Percentiles rank a stretch among this genome's conserved stretches.
phyloP scores from a whole-genome alignment of 2,888 invertebrate genomes.

The Euclidia mi region DNA sequence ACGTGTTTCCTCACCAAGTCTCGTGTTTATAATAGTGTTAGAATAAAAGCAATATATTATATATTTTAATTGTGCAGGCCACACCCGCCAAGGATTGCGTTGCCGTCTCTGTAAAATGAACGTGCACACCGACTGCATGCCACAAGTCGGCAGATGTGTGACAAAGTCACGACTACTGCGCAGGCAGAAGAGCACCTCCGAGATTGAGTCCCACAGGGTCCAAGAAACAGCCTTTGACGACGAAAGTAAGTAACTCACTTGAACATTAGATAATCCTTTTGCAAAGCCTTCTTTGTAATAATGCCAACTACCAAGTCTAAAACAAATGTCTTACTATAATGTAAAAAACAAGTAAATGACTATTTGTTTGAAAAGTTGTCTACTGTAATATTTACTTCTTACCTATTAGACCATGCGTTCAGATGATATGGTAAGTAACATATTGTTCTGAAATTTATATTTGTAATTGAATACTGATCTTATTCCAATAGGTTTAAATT shows the following conservation, averaged over 20 bases:
- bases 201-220: constrained; percentile 93
- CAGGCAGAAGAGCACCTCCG: constrained; percentile 97
- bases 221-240: constrained; percentile 92
- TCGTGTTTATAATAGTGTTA: too few relatives aligned
- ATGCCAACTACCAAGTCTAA: too few relatives aligned
- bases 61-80: constrained; percentile 91
- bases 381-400: constrained; percentile 24
- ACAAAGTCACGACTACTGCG: constrained; percentile 95
- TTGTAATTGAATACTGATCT: constrained; percentile 12
- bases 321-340: too few relatives aligned
- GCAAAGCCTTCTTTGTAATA: too few relatives aligned
- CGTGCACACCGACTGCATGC: constrained; percentile 97
- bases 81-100: constrained; percentile 96
- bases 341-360: too few relatives aligned
- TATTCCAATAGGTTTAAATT: constrained; percentile 30
- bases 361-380: not conserved
- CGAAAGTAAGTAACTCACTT: constrained; percentile 92
- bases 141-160: constrained; percentile 95
- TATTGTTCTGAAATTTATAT: constrained; percentile 25
- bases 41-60: not conserved
- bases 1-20: too few relatives aligned
- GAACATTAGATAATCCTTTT: too few relatives aligned
- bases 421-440: constrained; percentile 73
- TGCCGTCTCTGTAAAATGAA: constrained; percentile 98
- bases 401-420: constrained; percentile 53